phyloP scores from a whole-genome alignment of 35 echinoderm and acorn worm genomes.

The Hemicentrotus pulcherrimus region DNA sequence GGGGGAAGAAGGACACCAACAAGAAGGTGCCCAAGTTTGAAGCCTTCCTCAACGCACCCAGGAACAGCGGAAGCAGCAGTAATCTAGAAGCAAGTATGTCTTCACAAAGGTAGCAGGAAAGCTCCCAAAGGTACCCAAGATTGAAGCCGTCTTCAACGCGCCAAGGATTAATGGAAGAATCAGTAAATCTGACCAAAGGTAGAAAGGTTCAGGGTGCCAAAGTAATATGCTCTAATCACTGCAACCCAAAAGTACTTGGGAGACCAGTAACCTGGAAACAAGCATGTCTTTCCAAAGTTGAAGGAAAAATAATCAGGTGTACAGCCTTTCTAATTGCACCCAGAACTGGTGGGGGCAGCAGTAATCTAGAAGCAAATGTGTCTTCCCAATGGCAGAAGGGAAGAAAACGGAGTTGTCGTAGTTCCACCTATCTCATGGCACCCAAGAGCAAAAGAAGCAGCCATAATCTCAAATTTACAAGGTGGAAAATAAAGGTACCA shows the following conservation, averaged over 20 bases:
- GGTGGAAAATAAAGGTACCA: not conserved
- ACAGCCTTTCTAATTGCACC: not conserved
- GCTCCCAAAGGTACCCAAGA: not conserved
- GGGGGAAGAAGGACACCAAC: slow-evolving; percentile 83
- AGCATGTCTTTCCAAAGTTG: not conserved
- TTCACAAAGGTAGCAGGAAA: not conserved
- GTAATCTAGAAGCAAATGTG: not conserved
- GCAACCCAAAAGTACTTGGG: too few species aligned
- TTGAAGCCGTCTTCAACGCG: not conserved
- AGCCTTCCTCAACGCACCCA: slow-evolving; percentile 61
- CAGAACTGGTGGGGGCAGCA: not conserved
- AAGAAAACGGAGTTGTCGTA: too few species aligned
- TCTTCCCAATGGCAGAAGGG: not conserved
- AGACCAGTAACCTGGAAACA: not conserved
- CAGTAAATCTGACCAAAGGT: too few species aligned
- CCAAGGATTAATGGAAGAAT: not conserved
- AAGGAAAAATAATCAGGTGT: not conserved
- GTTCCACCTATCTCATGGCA: not conserved
- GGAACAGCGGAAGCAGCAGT: not conserved
- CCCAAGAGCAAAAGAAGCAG: not conserved
- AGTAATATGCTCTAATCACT: too few species aligned
- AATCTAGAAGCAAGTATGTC: not conserved
- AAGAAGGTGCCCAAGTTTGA: slow-evolving; percentile 77
- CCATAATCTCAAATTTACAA: not conserved
- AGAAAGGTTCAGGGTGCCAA: too few species aligned